Evolutionary conservation across 2,888 invertebrate genomes (phyloP), one percentile per base, ranked within the genome.

Genomic region (Melieria crassipennis): DNA sequence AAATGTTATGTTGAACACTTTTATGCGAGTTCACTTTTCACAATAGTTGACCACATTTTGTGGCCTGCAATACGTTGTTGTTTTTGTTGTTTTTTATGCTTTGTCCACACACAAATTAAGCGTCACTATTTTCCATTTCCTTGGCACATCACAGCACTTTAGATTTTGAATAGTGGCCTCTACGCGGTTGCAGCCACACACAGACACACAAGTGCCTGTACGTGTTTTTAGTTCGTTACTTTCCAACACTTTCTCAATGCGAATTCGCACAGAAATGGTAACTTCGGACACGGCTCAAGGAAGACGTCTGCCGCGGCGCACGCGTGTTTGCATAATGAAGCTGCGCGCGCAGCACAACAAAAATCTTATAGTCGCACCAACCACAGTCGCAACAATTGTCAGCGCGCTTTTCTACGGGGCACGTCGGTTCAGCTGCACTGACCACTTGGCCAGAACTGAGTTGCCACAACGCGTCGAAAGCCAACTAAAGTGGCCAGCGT

Each of bases 281-380:
- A 52, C 11, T 11, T 52, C 52, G 52, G 10, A 52, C 52, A 13
- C 52, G 52, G 13, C 2, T 30, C 30, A 30, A 30, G 0, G 30
- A 60, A 77, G 77, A 81, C 81, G 80, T 80, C 81, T 81, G 81
- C 77, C 77, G 77, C 79, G 74, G 78, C 75, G 82, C 82, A 80
- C 83, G 71, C 74, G 67, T 73, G 57, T 65, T 69, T 63, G 56
- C 73, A 66, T 67, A 71, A 70, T 67, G 70, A 70, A 70, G 70
- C 57, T 69, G 69, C 58, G 65, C 57, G 48, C 46, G 45, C 61
- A 57, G 57, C 57, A 64, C 64, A 70, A 52, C 56, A 70, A 70
- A 70, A 70, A 70, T 60, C 64, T 58, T 64, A 69, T 69, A 47
- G 46, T 52, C 45, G 58, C n/a, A 65, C 1, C 13, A 52, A 50